Evolutionary conservation across 2,888 invertebrate genomes (phyloP).

Genomic region (Hofmannophila pseudospretella): DNA sequence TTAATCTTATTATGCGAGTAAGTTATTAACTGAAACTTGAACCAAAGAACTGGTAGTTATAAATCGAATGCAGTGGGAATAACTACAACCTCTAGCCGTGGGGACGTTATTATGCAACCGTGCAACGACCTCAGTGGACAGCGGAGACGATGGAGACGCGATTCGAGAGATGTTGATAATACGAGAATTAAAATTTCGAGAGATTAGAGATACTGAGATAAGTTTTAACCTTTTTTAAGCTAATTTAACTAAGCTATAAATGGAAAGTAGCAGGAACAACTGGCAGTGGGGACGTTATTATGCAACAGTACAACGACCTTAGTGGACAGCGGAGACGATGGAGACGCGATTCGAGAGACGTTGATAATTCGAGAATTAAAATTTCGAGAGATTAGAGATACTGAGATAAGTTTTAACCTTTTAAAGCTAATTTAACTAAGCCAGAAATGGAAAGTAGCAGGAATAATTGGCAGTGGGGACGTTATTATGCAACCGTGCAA

Average conservation of each 20-base stretch:
- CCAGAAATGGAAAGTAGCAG: neutral
- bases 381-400: too few species aligned
- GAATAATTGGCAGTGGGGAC: neutral
- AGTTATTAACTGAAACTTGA: too few species aligned
- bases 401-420: too few species aligned
- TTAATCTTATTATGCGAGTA: too few species aligned
- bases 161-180: too few species aligned
- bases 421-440: too few species aligned
- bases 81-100: neutral
- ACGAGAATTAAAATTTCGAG: too few species aligned
- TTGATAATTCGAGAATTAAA: too few species aligned
- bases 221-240: too few species aligned
- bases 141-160: neutral
- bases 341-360: neutral
- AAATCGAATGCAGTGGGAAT: neutral
- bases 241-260: too few species aligned
- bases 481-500: neutral
- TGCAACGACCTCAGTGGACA: neutral
- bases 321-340: neutral
- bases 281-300: neutral
- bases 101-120: neutral
- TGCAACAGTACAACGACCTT: constrained; percentile 1
- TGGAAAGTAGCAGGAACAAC: neutral
- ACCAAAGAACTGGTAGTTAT: too few species aligned
- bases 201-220: too few species aligned